A percentile compares a stretch with the other conserved stretches of the same genome.
phyloP scores from a whole-genome alignment of 2,797 vertebrate species.

The Syngnathus acus region DNA sequence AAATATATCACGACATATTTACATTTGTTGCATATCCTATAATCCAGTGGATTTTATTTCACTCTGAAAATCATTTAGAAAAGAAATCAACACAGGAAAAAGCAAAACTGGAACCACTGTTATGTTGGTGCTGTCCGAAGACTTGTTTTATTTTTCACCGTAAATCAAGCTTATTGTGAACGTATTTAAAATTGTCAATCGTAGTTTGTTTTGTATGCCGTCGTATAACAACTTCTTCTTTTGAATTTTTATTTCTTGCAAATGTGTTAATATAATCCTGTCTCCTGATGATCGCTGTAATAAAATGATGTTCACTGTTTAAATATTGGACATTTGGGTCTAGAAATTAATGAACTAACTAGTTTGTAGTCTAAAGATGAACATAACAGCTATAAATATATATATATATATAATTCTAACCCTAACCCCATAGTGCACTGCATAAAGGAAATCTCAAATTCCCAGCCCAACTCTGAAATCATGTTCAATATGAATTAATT shows the following conservation, averaged over 20 bases:
- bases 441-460: not conserved
- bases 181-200: constrained; percentile 71
- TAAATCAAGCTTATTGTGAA: constrained; percentile 65
- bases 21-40: constrained; percentile 20
- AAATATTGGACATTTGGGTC: not conserved
- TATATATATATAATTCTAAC: not conserved
- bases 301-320: constrained; percentile 59
- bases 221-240: constrained; percentile 67
- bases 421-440: not conserved
- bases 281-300: constrained; percentile 60
- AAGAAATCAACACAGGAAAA: constrained; percentile 40
- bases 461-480: not conserved
- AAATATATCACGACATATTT: constrained; percentile 22
- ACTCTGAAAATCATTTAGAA: constrained; percentile 12
- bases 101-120: constrained; percentile 60
- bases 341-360: not conserved
- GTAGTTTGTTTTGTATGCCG: constrained; percentile 63
- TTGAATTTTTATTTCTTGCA: constrained; percentile 46
- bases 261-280: constrained; percentile 59
- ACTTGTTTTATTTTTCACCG: constrained; percentile 33
- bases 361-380: not conserved
- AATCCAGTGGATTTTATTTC: constrained; percentile 10
- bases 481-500: constrained; percentile 7
- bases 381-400: not conserved
- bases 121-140: constrained; percentile 48